Evolutionary conservation across 2,113 vertebrate species (phyloP).

Genomic region (Fulmarus glacialis): DNA sequence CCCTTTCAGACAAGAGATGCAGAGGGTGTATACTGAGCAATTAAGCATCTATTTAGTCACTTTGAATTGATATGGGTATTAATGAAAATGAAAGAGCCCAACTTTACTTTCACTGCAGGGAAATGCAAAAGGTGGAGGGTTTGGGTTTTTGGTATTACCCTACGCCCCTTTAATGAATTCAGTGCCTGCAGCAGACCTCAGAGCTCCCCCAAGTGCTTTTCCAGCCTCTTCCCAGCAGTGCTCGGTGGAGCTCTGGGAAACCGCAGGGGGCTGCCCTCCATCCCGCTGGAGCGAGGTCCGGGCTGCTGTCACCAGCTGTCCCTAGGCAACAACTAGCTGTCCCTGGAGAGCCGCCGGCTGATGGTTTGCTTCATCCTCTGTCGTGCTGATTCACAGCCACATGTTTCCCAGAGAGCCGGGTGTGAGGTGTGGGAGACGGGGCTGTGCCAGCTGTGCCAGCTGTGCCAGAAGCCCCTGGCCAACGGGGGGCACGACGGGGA

Average conservation of each 20-base stretch:
- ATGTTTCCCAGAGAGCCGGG: neutral
- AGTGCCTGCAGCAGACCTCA: neutral
- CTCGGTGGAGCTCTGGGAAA: neutral
- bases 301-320: neutral
- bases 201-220: neutral
- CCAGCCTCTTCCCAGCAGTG: neutral
- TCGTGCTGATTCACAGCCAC: neutral
- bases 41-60: conserved; percentile 12
- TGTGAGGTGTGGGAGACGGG: neutral
- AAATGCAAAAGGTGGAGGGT: neutral
- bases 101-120: neutral
- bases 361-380: neutral
- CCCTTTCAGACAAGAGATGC: neutral
- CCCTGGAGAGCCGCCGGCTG: neutral
- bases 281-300: rapidly evolving
- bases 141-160: neutral
- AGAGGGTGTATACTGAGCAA: conserved; percentile 16
- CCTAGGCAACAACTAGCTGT: too few species aligned
- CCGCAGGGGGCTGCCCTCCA: rapidly evolving
- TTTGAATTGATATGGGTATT: conserved; percentile 4
- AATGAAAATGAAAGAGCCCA: neutral
- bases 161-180: neutral
- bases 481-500: rapidly evolving
- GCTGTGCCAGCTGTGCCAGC: neutral
- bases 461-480: neutral